Evolutionary conservation across 2,888 invertebrate species (phyloP), one percentile per base, ranked within the genome.

Genomic region (Tetheella fluctuosa): DNA sequence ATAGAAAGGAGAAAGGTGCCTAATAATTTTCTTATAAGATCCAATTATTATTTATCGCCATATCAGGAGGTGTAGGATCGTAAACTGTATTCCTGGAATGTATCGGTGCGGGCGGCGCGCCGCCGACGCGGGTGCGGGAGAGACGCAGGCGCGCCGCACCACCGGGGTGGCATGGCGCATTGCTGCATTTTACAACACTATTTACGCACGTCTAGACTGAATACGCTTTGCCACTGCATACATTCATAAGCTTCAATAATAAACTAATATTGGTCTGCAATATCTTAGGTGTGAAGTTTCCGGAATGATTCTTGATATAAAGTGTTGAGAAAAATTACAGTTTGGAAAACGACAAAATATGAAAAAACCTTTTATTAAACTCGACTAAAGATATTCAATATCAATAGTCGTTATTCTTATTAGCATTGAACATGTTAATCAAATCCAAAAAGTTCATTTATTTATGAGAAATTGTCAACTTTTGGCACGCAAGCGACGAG

Each of bases 181-280:
- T 54, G 65, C 64, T 59, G 69, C 67, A 68, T 65, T 62, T 59
- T 65, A 58, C 58, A 63, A 55, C 59, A 64, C 57, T 78, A 72
- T 74, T 76, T 76, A 84, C 85, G 85, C 84, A 79, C 67, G 85
- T 85, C 85, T 85, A 85, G 85, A 85, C 85, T 62, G 70, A 59
- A 62, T 62, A 59, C 59, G 60, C 59, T 65, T 54, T 58, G 59
- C 58, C 53, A 58, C 23, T 58, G 48, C 54, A 37, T 20, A 37
- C 23, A 12, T 54, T 42, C 37, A 57, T 39, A 37, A 56, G 48
- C 71, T 61, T 57, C 63, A 55, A 53, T 58, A 57, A 64, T 67
- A 70, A 68, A 70, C 63, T 70, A 63, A 63, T 65, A 64, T 67
- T 66, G 68, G 63, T 67, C 58, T 25, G 48, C 42, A n/a, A n/a